Evolutionary conservation across 2,113 vertebrate species (phyloP).

Genomic region (Coptodon rendalli): DNA sequence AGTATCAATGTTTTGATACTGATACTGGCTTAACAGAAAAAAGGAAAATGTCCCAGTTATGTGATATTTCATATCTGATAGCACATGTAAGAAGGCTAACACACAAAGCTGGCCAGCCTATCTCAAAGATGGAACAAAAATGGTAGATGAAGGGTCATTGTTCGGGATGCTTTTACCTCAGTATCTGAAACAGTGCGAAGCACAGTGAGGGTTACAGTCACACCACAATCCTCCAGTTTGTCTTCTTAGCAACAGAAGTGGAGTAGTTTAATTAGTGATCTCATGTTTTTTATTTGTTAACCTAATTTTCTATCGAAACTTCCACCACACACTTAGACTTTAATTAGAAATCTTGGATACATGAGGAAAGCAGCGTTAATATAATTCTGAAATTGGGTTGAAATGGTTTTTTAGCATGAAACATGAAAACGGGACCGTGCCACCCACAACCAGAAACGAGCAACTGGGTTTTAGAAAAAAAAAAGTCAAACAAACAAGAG

Average conservation of each 20-base stretch:
- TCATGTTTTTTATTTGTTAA: not conserved
- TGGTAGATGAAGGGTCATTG: not conserved
- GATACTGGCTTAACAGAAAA: not conserved
- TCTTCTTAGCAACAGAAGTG: not conserved
- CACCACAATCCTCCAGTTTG: not conserved
- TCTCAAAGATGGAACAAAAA: not conserved
- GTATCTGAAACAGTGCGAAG: not conserved
- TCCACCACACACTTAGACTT: not conserved
- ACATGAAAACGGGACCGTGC: not conserved
- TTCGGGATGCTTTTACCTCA: not conserved
- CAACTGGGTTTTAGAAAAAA: not conserved
- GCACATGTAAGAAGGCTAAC: not conserved
- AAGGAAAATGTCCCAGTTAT: not conserved
- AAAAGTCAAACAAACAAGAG: not conserved
- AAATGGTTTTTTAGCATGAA: not conserved
- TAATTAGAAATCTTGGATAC: not conserved
- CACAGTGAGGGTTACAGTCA: not conserved
- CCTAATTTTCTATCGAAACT: not conserved
- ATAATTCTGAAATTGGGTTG: not conserved
- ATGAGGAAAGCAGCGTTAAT: not conserved
- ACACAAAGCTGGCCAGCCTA: not conserved
- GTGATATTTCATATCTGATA: not conserved
- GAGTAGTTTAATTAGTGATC: not conserved
- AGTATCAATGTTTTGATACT: accelerated
- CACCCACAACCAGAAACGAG: not conserved